Evolutionary conservation across 1,140 invertebrate species (phyloP).

Genomic region (Globodera rostochiensis): DNA sequence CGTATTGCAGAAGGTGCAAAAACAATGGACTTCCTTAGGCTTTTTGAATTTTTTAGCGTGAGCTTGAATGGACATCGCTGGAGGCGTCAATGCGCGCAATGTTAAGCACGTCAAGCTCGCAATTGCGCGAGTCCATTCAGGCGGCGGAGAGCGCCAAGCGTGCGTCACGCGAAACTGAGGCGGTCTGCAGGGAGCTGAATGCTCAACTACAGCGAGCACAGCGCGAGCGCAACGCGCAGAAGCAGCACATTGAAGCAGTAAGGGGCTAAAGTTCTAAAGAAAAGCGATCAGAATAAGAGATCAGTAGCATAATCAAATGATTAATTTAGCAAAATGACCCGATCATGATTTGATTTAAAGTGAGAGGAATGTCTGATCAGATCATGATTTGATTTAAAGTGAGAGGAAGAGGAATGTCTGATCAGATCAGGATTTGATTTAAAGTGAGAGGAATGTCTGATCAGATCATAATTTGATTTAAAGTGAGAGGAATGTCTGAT

Average conservation of each 20-base stretch:
- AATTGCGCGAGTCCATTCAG: slow-evolving; percentile 9
- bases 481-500: neutral
- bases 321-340: no score
- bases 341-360: slow-evolving; percentile 12
- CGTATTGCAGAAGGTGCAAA: neutral
- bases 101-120: slow-evolving; percentile 7
- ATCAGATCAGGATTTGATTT: no score
- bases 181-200: slow-evolving; percentile 8
- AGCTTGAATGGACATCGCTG: neutral
- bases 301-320: no score
- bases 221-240: slow-evolving; percentile 10
- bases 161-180: slow-evolving; percentile 10
- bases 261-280: neutral
- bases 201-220: slow-evolving; percentile 7
- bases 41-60: neutral
- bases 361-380: neutral
- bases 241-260: slow-evolving; percentile 32
- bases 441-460: no score
- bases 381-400: no score
- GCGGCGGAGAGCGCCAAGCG: slow-evolving; percentile 9
- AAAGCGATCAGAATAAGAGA: no score
- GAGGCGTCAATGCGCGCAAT: slow-evolving; percentile 4
- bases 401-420: no score
- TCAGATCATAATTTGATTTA: slow-evolving; percentile 5
- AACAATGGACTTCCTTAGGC: neutral